Percentiles rank a stretch among this genome's conserved stretches.
phyloP scores from a whole-genome alignment of 2,797 vertebrate genomes.

The Momotus momota region DNA sequence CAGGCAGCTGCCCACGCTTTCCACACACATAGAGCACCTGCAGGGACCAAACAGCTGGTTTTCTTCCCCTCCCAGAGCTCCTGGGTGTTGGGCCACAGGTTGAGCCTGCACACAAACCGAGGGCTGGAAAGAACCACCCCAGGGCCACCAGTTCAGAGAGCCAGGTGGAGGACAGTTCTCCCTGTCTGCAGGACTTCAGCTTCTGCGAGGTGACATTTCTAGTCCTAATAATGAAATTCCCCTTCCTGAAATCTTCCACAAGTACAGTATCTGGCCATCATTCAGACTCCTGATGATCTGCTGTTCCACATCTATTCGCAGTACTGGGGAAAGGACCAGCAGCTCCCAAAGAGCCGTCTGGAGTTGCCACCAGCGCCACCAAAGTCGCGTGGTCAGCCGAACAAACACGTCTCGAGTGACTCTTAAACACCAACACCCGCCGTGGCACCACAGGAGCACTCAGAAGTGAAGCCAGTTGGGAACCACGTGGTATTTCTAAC shows the following conservation, averaged over 20 bases:
- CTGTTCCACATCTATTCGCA: not conserved
- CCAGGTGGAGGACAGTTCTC: not conserved
- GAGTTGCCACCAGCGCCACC: not conserved
- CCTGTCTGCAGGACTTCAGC: not conserved
- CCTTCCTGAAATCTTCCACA: not conserved
- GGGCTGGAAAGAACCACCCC: not conserved
- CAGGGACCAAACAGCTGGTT: not conserved
- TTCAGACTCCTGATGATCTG: not conserved
- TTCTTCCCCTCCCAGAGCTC: not conserved
- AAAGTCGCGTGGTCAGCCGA: accelerated
- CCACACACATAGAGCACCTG: not conserved
- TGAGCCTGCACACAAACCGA: not conserved
- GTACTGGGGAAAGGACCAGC: not conserved
- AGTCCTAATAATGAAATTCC: not conserved
- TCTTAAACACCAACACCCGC: not conserved
- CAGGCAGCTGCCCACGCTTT: not conserved
- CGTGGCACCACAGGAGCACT: not conserved
- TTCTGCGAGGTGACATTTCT: not conserved
- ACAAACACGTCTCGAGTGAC: not conserved
- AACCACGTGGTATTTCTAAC: not conserved
- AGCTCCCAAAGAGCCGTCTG: not conserved
- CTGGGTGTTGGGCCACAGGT: not conserved
- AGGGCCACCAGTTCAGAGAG: not conserved
- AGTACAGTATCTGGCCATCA: not conserved
- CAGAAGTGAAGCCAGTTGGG: not conserved